Evolutionary conservation across 2,797 vertebrate genomes (phyloP), one percentile per base, ranked within the genome.

Genomic region (Streptopelia turtur): DNA sequence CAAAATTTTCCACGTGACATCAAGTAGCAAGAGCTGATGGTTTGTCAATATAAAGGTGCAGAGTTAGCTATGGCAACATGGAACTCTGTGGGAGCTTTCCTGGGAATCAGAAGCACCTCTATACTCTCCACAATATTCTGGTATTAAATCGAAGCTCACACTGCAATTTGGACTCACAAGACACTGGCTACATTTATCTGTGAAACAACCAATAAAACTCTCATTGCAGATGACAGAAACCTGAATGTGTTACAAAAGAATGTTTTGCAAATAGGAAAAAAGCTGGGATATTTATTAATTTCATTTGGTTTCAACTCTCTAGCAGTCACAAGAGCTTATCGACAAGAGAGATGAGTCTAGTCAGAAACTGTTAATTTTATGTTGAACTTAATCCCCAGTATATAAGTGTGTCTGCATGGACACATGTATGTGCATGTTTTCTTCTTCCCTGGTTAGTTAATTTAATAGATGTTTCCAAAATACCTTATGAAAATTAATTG

Each of bases 391-490:
- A 77, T 77, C 21, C 47, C 45, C 20, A 77, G 28, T n/a, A 47
- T 31, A 22, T 21, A 21, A 68, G 16, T 39, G 9, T 39, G 13
- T 55, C 24, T 22, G 41, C 21, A 16, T 30, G 28, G 16, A 22
- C 30, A 10, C 25, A 16, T n/a, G 33, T 57, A 10, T 45, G 15
- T 41, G 18, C 14, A 69, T 43, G 27, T 13, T 78, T 88, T 35
- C 52, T 88, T 90, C 82, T 83, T 74, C 89, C 41, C 85, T 59
- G 63, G 83, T 96, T 84, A 70, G n/a, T 89, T 95, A 57, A 74
- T 80, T 69, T 87, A 93, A 84, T n/a, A 66, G 55, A 70, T 52
- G 49, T 87, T 94, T 68, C 22, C 49, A 88, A 90, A 94, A 92
- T 91, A 86, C 49, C 61, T 91, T 92, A 63, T 9, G 3, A 91